phyloP scores from a whole-genome alignment of 2,888 invertebrate species.

The Drosophila suboccidentalis region DNA sequence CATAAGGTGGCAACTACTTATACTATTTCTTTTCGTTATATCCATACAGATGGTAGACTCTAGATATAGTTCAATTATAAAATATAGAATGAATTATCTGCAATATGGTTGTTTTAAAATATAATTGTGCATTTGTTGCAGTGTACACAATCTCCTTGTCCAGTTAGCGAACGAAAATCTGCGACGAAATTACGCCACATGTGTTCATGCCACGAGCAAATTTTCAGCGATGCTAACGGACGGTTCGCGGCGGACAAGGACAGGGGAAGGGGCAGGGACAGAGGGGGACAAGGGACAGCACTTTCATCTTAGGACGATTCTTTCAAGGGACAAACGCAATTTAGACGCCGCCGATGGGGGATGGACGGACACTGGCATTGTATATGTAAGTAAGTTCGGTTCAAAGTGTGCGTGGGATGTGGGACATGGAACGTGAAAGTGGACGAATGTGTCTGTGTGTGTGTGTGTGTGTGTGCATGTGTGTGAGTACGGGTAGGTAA shows the following conservation, averaged over 20 bases:
- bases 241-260: constrained; percentile 68
- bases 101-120: constrained; percentile 1
- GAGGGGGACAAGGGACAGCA: constrained; percentile 73
- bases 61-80: no score
- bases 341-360: constrained; percentile 64
- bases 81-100: not conserved
- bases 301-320: constrained; percentile 82
- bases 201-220: constrained; percentile 82
- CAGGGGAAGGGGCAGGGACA: constrained; percentile 34
- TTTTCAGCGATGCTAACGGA: constrained; percentile 80
- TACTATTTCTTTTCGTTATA: no score
- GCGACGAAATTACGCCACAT: constrained; percentile 83
- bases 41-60: no score
- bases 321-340: constrained; percentile 82
- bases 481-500: constrained; percentile 47
- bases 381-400: constrained; percentile 70
- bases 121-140: constrained; percentile 16
- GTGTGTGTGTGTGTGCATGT: constrained; percentile 14
- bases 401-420: constrained; percentile 67
- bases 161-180: constrained; percentile 81
- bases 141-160: constrained; percentile 78
- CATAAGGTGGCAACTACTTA: no score
- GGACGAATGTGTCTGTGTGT: constrained; percentile 14
- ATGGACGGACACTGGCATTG: constrained; percentile 73
- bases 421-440: constrained; percentile 34